Base-by-base conservation (phyloP, 2,888 invertebrate species). In the Zele albiditarsus region DNA sequence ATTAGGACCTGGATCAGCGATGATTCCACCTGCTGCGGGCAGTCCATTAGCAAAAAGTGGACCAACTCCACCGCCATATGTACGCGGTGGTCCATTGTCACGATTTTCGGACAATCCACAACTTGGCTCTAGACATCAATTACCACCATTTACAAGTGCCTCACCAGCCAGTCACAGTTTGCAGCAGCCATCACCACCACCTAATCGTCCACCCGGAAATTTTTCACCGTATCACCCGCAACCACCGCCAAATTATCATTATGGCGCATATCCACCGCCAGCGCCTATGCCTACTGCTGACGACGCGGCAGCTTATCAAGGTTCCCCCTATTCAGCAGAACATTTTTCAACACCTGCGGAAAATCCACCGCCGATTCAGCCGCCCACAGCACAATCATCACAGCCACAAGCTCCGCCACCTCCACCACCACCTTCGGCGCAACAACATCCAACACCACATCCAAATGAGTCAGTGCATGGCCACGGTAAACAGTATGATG, bases 231-330 rank as follows among this genome's bases (percentile, higher is more conserved):
- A 90, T 80, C 90, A 90, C 82, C 89, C 90, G n/a, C 89, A 89
- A n/a, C 89, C 89, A 6, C 90, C 90, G 3, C 89, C 90, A 0
- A 89, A 88, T 81, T 90, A 90, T 80, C 90, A 90, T 76, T 91
- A 90, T 80, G 89, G 90, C 72, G 88, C 90, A 67, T 90, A 90
- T 78, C 90, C 90, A 16, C 89, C 89, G 1, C 90, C 90, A 1
- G 87, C 89, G 1, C 86, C 89, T 2, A 86, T 90, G 81, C 85
- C 89, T 12, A 85, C 89, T 33, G 88, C 89, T 31, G 90, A 90
- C 67, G 90, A 90, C 57, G 87, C 87, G 3, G 86, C 89, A 2
- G 86, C 88, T 53, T 90, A 90, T 81, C 90, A 90, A 74, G 89
- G 87, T 66, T 87, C 90, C 27, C 87, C 89, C 0, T 90, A 89